These are phyloP conservation scores for Pocillopora grandis DNA, from an alignment of 92 coral and sea anemone genomes.

Conservation along the genomic window DNA sequence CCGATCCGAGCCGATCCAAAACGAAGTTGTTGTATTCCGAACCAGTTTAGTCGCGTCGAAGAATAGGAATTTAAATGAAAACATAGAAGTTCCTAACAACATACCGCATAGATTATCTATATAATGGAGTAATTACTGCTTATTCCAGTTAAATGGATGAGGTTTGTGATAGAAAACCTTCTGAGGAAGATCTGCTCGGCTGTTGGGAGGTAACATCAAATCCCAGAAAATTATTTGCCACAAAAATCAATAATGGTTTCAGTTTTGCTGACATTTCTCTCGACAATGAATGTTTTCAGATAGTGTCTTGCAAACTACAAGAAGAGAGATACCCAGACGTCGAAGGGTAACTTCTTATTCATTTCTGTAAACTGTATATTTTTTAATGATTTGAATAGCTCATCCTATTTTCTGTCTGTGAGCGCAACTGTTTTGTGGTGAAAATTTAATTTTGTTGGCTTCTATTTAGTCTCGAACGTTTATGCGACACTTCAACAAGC, in stretches of 20 bases:
- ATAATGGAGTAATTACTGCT: neutral
- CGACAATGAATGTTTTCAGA: slow-evolving; percentile 6
- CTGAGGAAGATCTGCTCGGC: slow-evolving; percentile 39
- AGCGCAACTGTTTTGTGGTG: too few relatives aligned
- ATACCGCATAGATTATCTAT: neutral
- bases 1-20: neutral
- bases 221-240: too few relatives aligned
- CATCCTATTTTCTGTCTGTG: neutral
- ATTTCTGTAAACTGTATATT: too few relatives aligned
- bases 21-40: neutral
- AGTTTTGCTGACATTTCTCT: slow-evolving; percentile 1
- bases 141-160: neutral
- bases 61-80: too few relatives aligned
- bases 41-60: neutral
- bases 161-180: slow-evolving; percentile 20
- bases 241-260: neutral
- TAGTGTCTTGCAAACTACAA: slow-evolving; percentile 31
- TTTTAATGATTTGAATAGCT: too few relatives aligned
- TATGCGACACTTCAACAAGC: too few relatives aligned
- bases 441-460: too few relatives aligned
- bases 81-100: too few relatives aligned
- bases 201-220: slow-evolving; percentile 37
- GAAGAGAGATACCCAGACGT: slow-evolving; percentile 30
- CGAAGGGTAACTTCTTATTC: slow-evolving; percentile 23
- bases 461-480: too few relatives aligned